These are phyloP conservation scores for Tyria jacobaeae DNA, from an alignment of 2,888 invertebrate genomes.

Conservation along the genomic window DNA sequence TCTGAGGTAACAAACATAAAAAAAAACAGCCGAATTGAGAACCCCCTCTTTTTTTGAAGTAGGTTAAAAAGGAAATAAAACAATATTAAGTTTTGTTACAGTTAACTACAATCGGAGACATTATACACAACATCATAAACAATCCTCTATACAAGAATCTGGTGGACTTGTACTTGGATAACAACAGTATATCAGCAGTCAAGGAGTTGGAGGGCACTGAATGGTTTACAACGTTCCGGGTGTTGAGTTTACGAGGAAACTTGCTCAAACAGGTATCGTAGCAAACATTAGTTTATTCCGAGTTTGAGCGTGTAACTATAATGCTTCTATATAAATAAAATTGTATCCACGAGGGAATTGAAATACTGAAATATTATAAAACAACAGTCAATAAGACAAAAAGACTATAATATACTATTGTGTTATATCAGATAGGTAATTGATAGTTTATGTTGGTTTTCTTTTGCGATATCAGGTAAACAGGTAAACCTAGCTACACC, in stretches of 20 bases:
- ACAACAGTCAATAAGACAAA: no score
- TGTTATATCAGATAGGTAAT: no score
- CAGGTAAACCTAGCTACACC: no score
- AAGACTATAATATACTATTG: no score
- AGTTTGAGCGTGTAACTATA: background rate
- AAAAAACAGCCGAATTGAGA: background rate
- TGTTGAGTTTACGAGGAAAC: conserved; percentile 92
- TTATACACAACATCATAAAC: conserved; percentile 88
- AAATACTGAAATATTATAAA: no score
- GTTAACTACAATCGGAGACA: conserved; percentile 88
- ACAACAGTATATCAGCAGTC: conserved; percentile 90
- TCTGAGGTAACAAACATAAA: no score
- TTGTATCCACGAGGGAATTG: no score
- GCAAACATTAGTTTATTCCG: background rate
- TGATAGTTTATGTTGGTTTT: no score
- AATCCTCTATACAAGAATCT: conserved; percentile 90
- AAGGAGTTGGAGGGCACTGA: conserved; percentile 90
- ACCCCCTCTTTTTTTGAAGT: background rate
- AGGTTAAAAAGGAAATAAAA: background rate
- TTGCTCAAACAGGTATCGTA: conserved; percentile 88
- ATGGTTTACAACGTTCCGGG: conserved; percentile 92
- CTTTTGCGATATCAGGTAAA: no score
- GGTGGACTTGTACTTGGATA: conserved; percentile 91
- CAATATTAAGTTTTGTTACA: conserved; percentile 55
- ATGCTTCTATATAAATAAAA: background rate